Evolutionary conservation across 2,888 invertebrate species (phyloP).

Genomic region (Clusia tigrina): DNA sequence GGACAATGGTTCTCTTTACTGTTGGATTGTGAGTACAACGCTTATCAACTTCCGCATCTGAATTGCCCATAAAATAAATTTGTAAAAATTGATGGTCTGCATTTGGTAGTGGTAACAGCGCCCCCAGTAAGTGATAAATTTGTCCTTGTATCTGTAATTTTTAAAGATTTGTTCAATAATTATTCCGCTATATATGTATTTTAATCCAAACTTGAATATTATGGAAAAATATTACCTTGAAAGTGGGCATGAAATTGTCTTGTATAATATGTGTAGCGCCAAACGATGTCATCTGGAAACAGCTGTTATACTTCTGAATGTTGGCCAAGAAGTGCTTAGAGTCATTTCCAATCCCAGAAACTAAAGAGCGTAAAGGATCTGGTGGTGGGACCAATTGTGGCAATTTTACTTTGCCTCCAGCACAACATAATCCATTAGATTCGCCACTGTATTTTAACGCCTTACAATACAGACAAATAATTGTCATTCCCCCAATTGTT

Average conservation of each 20-base stretch:
- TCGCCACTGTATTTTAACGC: too few relatives aligned
- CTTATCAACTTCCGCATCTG: slow-evolving; percentile 11
- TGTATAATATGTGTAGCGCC: too few relatives aligned
- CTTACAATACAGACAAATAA: slow-evolving; percentile 19
- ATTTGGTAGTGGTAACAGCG: slow-evolving; percentile 18
- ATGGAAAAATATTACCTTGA: slow-evolving; percentile 21
- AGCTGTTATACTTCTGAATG: too few relatives aligned
- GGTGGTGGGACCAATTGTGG: slow-evolving; percentile 27
- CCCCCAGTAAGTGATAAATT: slow-evolving; percentile 19
- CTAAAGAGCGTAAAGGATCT: slow-evolving; percentile 29
- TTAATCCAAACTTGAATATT: too few relatives aligned
- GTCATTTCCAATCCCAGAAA: too few relatives aligned
- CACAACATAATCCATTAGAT: slow-evolving; percentile 25
- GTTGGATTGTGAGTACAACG: slow-evolving; percentile 17
- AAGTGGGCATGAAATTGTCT: too few relatives aligned
- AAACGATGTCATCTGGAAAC: too few relatives aligned
- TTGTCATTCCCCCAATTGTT: slow-evolving; percentile 19
- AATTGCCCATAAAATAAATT: slow-evolving; percentile 8
- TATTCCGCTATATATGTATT: too few relatives aligned
- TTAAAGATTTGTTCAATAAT: too few relatives aligned
- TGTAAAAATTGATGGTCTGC: slow-evolving; percentile 18
- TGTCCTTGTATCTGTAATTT: too few relatives aligned
- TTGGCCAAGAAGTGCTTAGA: too few relatives aligned
- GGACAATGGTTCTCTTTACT: slow-evolving; percentile 13
- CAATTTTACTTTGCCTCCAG: slow-evolving; percentile 37